Evolutionary conservation across 1,140 invertebrate species (phyloP).

Genomic region (Charaxes varanes): DNA sequence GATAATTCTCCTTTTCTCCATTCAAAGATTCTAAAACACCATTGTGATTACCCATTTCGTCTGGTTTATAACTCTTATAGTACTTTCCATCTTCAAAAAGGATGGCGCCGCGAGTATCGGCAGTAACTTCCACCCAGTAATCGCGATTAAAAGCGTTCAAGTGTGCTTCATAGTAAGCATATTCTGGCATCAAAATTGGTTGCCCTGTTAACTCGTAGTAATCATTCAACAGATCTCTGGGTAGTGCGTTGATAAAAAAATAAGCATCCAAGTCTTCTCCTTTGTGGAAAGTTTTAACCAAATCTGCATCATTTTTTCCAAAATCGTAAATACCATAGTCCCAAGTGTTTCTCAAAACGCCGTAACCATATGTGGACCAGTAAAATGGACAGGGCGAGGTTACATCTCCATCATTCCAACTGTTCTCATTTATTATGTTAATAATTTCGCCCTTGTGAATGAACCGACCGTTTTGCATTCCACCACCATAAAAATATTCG

Average conservation of each 20-base stretch:
- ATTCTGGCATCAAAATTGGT: conserved; percentile 54
- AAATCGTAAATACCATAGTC: conserved; percentile 55
- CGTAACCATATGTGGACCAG: conserved; percentile 60
- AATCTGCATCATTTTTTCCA: conserved; percentile 27
- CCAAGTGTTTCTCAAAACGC: conserved; percentile 56
- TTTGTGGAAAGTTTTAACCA: conserved; percentile 35
- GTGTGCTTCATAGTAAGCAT: conserved; percentile 60
- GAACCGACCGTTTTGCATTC: conserved; percentile 64
- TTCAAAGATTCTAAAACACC: conserved; percentile 64
- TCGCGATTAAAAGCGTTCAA: conserved; percentile 62
- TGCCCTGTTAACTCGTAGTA: conserved; percentile 60
- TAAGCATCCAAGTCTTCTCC: conserved; percentile 47
- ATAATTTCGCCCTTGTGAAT: conserved; percentile 55
- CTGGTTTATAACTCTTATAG: conserved; percentile 54
- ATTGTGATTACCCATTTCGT: conserved; percentile 39
- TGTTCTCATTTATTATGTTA: conserved; percentile 50
- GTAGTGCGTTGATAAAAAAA: conserved; percentile 45
- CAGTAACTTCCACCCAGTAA: conserved; percentile 54
- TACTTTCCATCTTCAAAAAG: conserved; percentile 58
- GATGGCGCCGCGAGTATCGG: conserved; percentile 34
- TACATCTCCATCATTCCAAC: conserved; percentile 55
- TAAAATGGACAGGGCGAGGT: conserved; percentile 60
- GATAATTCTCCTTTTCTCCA: conserved; percentile 61
- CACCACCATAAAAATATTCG: conserved; percentile 59
- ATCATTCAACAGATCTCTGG: conserved; percentile 47